These are phyloP conservation scores for Stenoptilia bipunctidactyla DNA, from an alignment of 2,888 invertebrate species.

Conservation along the genomic window DNA sequence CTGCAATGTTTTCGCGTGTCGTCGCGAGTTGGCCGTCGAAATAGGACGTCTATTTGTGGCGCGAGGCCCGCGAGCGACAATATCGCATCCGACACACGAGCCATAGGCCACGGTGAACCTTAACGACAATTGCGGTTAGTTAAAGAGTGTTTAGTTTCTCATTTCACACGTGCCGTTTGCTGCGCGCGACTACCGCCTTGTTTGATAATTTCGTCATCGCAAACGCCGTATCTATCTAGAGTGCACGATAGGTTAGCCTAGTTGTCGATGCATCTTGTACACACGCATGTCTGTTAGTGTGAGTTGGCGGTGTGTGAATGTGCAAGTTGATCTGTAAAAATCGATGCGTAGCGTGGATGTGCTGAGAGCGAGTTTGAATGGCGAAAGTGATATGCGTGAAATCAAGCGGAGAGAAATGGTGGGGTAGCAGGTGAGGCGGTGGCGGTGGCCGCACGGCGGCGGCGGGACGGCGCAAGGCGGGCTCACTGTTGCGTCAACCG, in stretches of 20 bases:
- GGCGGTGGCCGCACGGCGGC: too few species aligned
- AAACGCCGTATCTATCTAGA: too few species aligned
- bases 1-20: constrained; percentile 58
- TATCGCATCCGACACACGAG: constrained; percentile 51
- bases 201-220: neutral
- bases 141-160: neutral
- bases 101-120: constrained; percentile 20
- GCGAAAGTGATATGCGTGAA: constrained; percentile 62
- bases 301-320: constrained; percentile 16
- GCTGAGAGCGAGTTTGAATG: constrained; percentile 43
- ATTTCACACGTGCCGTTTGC: neutral
- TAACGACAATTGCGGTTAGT: constrained; percentile 1
- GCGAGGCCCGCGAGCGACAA: constrained; percentile 66
- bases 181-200: neutral
- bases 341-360: constrained; percentile 34
- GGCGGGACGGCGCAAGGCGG: constrained; percentile 15
- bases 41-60: constrained; percentile 66
- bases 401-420: constrained; percentile 37
- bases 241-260: constrained; percentile 30
- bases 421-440: constrained; percentile 39
- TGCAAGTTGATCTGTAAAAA: constrained; percentile 4
- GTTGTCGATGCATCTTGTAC: constrained; percentile 49
- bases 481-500: constrained; percentile 42
- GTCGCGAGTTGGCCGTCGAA: constrained; percentile 57
- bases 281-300: constrained; percentile 23